Evolutionary conservation across 2,888 invertebrate genomes (phyloP).

Genomic region (Coleophora flavipennella): DNA sequence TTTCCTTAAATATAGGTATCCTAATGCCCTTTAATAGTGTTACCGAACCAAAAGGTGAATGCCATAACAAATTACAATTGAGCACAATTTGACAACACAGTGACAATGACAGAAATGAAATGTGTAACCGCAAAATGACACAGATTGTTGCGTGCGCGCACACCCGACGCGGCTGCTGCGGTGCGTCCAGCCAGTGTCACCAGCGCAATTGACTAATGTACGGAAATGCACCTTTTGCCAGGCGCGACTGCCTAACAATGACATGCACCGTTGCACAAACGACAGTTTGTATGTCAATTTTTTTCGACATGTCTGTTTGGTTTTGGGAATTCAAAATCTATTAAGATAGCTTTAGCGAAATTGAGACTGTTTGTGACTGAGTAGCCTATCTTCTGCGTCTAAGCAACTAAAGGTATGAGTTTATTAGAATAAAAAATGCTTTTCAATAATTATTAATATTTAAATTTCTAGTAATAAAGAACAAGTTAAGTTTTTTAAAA

Average conservation of each 20-base stretch:
- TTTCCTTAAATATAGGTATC: no score
- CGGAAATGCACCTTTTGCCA: conserved; percentile 35
- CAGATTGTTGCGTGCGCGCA: conserved; percentile 10
- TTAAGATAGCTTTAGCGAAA: background rate
- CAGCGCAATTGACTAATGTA: conserved; percentile 16
- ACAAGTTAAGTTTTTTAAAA: no score
- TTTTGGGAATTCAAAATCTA: conserved; percentile 11
- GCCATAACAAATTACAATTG: no score
- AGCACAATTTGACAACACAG: conserved; percentile 7
- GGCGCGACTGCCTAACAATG: conserved; percentile 18
- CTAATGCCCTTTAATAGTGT: no score
- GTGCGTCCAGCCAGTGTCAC: conserved; percentile 8
- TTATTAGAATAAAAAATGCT: no score
- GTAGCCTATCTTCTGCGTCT: no score
- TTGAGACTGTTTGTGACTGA: no score
- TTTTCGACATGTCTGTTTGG: background rate
- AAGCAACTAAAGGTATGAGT: no score
- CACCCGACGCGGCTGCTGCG: background rate
- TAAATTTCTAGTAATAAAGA: no score
- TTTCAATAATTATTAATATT: no score
- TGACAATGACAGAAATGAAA: conserved; percentile 13
- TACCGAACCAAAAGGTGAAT: conserved; percentile 7
- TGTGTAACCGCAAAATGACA: conserved; percentile 22
- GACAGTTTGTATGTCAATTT: conserved; percentile 12
- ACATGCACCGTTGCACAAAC: conserved; percentile 35